Evolutionary conservation across 1,140 invertebrate genomes (phyloP).

Genomic region (Hycleus phaleratus): DNA sequence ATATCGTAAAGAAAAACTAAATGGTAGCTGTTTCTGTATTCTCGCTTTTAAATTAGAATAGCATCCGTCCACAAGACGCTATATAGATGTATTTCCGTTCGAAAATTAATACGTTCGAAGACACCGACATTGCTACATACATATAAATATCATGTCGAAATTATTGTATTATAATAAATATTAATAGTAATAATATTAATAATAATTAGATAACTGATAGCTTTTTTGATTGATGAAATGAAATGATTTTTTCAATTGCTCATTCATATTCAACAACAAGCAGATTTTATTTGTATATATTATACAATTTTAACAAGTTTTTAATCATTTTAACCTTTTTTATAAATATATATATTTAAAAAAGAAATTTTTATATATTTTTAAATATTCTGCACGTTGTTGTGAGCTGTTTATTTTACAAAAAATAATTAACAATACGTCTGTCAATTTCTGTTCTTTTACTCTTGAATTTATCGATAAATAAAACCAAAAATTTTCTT

Average conservation of each 20-base stretch:
- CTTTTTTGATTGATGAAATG: neutral
- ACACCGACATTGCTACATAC: neutral
- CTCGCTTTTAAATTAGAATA: slow-evolving; percentile 9
- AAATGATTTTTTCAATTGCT: neutral
- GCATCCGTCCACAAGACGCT: slow-evolving; percentile 13
- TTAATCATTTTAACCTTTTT: neutral
- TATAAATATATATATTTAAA: neutral
- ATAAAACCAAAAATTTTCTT: slow-evolving; percentile 9
- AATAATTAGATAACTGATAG: slow-evolving; percentile 1
- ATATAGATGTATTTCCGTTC: neutral
- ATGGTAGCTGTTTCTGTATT: slow-evolving; percentile 1
- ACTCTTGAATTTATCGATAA: too few relatives aligned
- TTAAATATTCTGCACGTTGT: slow-evolving; percentile 4
- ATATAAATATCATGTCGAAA: slow-evolving; percentile 5
- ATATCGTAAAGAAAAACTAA: neutral
- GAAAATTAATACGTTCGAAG: neutral
- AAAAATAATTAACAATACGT: neutral
- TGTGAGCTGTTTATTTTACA: neutral
- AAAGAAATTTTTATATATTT: neutral
- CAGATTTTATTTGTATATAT: too few relatives aligned
- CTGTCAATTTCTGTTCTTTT: neutral
- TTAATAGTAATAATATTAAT: too few relatives aligned
- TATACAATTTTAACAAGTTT: too few relatives aligned
- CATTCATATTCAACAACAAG: slow-evolving; percentile 5
- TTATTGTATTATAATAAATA: neutral